Base-by-base conservation (phyloP, 2,888 invertebrate genomes). In the Spilarctia lutea region DNA sequence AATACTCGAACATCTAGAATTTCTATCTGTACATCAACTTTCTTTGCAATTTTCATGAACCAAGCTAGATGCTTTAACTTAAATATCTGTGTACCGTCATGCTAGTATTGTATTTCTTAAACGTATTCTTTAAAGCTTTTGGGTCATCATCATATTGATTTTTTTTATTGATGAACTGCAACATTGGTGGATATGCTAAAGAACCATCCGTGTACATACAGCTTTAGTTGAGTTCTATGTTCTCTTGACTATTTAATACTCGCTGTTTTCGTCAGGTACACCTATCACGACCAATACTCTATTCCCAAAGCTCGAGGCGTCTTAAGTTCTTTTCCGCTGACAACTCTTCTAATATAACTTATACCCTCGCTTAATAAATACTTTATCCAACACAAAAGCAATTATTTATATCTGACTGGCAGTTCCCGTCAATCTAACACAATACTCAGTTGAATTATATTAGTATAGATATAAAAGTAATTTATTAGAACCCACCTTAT, bases 401-500 rank as follows among this genome's bases (percentile, higher is more conserved):
- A 20, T 48, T 4, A 48, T 20, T 18, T 48, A 48, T 20, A 20
- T 48, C 48, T 16, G 18, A 18, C 20, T 20, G 20, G 18, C 20
- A 52, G 20, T 48, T 20, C 20, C 20, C 20, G 48, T 24, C 10
- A 52, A 52, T 52, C 24, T 10, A 52, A 24, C 52, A 52, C 8
- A 24, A 52, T 4, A 52, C 6, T 52, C 18, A 7, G 24, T 16
- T 45, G 11, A 3, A 16, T 20, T 52, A 20, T 24, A 7, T 52
- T 52, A 52, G 1, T 52, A 24, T 8, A 52, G 10, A 2, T 52
- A 1, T 52, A 52, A 52, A 18, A 45, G 18, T 48, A 48, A 6
- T 11, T 24, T 56, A 10, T 56, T 56, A 56, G n/a, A 56, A 74
- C 77, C 81, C 88, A 99, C 99, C 97, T 98, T 98, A 94, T 98